Percentiles rank a stretch among this genome's conserved stretches.
These are phyloP conservation scores for Acipenser transmontanus DNA, from an alignment of 2,797 vertebrate genomes.

Conservation along the genomic window DNA sequence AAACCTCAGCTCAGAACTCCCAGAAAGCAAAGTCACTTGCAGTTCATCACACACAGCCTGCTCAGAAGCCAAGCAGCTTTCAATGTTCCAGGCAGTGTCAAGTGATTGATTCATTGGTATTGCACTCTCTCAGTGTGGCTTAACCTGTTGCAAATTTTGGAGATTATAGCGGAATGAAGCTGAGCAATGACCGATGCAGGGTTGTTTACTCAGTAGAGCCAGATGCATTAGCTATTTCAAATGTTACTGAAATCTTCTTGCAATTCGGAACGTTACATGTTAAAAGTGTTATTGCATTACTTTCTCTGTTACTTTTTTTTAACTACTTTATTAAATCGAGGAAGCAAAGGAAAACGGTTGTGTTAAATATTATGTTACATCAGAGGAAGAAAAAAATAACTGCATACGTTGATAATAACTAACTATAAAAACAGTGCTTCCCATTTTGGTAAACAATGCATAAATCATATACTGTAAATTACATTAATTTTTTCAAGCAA, in stretches of 20 bases:
- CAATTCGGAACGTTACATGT: neutral
- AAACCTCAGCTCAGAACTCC: conserved; percentile 36
- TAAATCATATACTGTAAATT: too few relatives aligned
- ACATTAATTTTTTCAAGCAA: too few relatives aligned
- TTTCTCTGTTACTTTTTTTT: conserved; percentile 9
- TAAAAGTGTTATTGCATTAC: conserved; percentile 5
- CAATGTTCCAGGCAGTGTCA: conserved; percentile 18
- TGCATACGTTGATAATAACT: too few relatives aligned
- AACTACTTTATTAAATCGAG: too few relatives aligned
- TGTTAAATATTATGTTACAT: too few relatives aligned
- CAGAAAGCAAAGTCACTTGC: conserved; percentile 28
- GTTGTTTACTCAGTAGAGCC: conserved; percentile 8
- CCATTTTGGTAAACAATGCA: too few relatives aligned
- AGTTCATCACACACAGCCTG: conserved; percentile 36
- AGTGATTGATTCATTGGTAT: conserved; percentile 20
- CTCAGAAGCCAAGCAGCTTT: conserved; percentile 19
- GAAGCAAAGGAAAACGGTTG: too few relatives aligned
- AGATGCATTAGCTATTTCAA: conserved; percentile 15
- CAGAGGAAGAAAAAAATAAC: too few relatives aligned
- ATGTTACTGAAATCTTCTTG: conserved; percentile 4
- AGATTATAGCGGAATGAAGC: conserved; percentile 12
- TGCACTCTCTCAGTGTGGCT: conserved; percentile 15
- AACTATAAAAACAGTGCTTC: too few relatives aligned
- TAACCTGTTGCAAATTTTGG: conserved; percentile 17
- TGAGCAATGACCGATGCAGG: conserved; percentile 15